Evolutionary conservation across 2,797 vertebrate species (phyloP).

Genomic region (Aratinga solstitialis): DNA sequence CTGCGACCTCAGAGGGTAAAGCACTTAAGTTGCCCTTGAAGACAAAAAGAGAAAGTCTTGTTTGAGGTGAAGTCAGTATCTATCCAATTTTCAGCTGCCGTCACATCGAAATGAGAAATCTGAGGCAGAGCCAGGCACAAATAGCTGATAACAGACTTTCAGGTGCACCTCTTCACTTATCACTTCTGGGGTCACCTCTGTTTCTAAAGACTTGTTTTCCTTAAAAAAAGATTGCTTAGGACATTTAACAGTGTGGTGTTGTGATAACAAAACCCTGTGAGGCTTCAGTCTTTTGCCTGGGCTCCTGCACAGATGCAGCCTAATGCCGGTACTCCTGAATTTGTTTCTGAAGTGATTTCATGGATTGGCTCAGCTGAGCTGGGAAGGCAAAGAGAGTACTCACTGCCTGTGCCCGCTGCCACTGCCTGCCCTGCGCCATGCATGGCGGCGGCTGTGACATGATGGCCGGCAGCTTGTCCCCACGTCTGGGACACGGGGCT

Average conservation of each 20-base stretch:
- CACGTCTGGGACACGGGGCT: rapidly evolving
- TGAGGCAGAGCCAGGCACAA: slow-evolving; percentile 72
- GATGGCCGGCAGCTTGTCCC: rapidly evolving
- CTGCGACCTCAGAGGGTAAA: slow-evolving; percentile 50
- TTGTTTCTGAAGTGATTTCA: not conserved
- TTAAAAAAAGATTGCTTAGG: slow-evolving; percentile 74
- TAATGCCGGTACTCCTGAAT: not conserved
- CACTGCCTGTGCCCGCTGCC: not conserved
- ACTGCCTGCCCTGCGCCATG: not conserved
- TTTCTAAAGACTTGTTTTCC: slow-evolving; percentile 78
- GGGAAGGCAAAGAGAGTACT: not conserved
- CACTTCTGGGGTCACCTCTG: slow-evolving; percentile 78
- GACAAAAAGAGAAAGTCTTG: slow-evolving; percentile 71
- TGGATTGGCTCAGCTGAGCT: not conserved
- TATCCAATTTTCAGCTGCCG: slow-evolving; percentile 78
- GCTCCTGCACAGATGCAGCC: not conserved
- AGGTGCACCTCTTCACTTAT: slow-evolving; percentile 79
- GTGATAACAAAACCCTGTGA: slow-evolving; percentile 56
- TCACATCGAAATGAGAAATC: slow-evolving; percentile 83
- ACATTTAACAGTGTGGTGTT: slow-evolving; percentile 58
- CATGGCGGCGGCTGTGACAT: not conserved
- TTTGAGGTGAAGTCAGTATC: slow-evolving; percentile 72
- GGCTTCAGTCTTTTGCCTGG: not conserved
- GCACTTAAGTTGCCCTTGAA: slow-evolving; percentile 68
- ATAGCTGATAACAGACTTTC: slow-evolving; percentile 79